Conservation (phyloP, 2,113 vertebrate genomes). For the Pseudopipra pipra region DNA sequence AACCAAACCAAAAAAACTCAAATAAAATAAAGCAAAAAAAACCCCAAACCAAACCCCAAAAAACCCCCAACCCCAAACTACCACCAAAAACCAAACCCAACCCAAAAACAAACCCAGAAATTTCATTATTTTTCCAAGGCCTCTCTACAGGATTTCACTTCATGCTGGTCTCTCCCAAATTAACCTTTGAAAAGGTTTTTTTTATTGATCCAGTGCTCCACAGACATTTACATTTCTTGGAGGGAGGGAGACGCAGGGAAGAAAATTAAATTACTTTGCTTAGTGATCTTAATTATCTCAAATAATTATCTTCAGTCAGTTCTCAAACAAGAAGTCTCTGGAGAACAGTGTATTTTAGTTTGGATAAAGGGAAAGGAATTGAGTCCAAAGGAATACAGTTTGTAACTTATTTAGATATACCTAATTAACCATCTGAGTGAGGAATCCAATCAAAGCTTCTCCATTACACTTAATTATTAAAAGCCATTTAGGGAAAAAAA, state of each 20-base stretch:
- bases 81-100: neutral
- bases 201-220: conserved; percentile 51
- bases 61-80: neutral
- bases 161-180: conserved; percentile 27
- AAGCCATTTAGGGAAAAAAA: conserved; percentile 41
- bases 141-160: conserved; percentile 46
- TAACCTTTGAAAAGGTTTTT: conserved; percentile 69
- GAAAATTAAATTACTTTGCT: conserved; percentile 77
- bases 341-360: conserved; percentile 67
- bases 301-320: conserved; percentile 79
- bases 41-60: neutral
- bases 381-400: conserved; percentile 64
- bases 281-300: conserved; percentile 79
- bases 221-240: conserved; percentile 68
- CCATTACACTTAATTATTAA: conserved; percentile 66
- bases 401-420: conserved; percentile 68
- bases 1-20: neutral
- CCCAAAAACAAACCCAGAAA: neutral
- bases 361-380: conserved; percentile 28
- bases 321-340: conserved; percentile 68
- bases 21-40: neutral
- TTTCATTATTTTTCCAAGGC: conserved; percentile 40
- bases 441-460: conserved; percentile 68
- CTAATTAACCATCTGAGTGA: conserved; percentile 76
- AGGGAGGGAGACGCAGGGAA: conserved; percentile 39